phyloP scores from a whole-genome alignment of 2,888 invertebrate species.

The Thyatira batis region DNA sequence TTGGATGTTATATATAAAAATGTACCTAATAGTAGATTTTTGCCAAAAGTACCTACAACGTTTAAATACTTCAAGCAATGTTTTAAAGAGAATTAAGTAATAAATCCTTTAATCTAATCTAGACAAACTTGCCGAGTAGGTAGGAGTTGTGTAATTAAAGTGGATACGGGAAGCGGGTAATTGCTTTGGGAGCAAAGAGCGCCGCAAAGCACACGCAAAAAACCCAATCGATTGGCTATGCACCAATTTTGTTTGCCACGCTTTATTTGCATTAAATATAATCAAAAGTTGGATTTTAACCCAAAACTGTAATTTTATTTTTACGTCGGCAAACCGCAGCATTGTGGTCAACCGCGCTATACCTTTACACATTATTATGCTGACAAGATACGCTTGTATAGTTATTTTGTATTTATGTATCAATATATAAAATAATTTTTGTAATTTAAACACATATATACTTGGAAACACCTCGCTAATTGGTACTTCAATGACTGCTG shows the following conservation, averaged over 20 bases:
- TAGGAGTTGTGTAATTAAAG: constrained; percentile 54
- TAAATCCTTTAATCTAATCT: constrained; percentile 44
- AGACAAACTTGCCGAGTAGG: constrained; percentile 24
- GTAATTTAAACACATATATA: no score
- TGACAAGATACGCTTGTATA: no score
- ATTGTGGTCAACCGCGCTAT: neutral
- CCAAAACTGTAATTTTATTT: constrained; percentile 1
- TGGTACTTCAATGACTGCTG: no score
- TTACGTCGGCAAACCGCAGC: neutral
- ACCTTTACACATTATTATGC: neutral
- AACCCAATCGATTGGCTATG: constrained; percentile 38
- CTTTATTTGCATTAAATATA: constrained; percentile 3
- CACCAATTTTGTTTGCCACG: constrained; percentile 6
- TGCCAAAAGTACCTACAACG: no score
- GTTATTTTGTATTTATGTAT: no score
- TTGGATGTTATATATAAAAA: no score
- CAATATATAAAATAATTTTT: no score
- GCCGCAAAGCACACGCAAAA: constrained; percentile 37
- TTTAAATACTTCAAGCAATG: constrained; percentile 7
- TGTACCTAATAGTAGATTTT: no score
- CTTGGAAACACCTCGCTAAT: no score
- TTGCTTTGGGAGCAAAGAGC: constrained; percentile 44
- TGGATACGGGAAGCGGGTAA: constrained; percentile 37
- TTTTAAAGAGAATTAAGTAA: constrained; percentile 27
- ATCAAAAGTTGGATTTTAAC: neutral